Base-by-base conservation (phyloP, 2,888 invertebrate species). In the Epinotia bilunana region DNA sequence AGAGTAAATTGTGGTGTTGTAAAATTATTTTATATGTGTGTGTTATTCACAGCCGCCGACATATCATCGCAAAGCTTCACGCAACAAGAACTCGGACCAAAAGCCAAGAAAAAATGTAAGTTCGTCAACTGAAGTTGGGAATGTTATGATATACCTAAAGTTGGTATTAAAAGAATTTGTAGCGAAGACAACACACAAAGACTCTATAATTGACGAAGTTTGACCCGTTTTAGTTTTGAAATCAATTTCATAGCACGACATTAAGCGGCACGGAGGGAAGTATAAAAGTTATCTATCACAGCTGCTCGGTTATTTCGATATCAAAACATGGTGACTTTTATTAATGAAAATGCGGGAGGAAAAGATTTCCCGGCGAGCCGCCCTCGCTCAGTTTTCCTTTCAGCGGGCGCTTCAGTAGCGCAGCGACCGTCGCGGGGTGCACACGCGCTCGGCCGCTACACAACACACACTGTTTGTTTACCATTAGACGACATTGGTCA, bases 401-500 rank as follows among this genome's bases (percentile, higher is more conserved):
- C 83, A 79, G 78, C 75, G 75, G 60, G 74, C 77, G 77, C 79
- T 76, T 79, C 87, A 93, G 93, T 93, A 88, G 87, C 86, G 89
- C 88, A 86, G 82, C 89, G 86, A 83, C 86, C 88, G 90, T 84
- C 89, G 91, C 88, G 88, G 79, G 82, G 88, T 87, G 85, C 82
- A 83, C 84, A 81, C 85, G 86, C 83, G 79, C 81, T 78, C 80
- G 81, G 77, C 80, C 80, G 84, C 83, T 81, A 82, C 82, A 79
- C 83, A 80, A 84, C 77, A 83, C 82, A 89, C 88, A 87, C 84
- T 87, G 87, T 90, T 91, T 90, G 87, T 90, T 89, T 89, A 90
- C 89, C 85, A 88, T 76, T 77, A 83, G 85, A 77, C 67, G 61
- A 73, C 86, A 87, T 85, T 85, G 84, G 83, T 86, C 84, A 84